Evolutionary conservation across 1,140 invertebrate genomes (phyloP), one percentile per base, ranked within the genome.

Genomic region (Chelonus insularis): DNA sequence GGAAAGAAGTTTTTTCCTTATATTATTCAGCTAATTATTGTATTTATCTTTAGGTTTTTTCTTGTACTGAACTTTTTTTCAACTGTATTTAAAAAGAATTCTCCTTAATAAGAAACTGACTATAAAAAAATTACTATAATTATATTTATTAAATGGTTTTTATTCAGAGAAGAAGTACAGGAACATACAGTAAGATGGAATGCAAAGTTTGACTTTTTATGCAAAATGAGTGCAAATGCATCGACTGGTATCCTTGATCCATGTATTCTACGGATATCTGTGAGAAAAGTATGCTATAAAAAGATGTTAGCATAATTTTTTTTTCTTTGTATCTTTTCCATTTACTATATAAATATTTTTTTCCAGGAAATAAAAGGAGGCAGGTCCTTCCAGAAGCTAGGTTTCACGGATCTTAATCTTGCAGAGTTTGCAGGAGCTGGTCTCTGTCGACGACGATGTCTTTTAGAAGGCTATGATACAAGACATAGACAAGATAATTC

Each of bases 391-490:
- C 90, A 96, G 81, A 98, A 98, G 83, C 86, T 99, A 60, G 97
- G 97, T 32, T 99, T 96, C 84, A 95, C 91, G 63, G 96, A 98
- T 82, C 83, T 98, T 63, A 97, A 99, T 84, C 85, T 99, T 68
- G 92, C 96, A 25, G 95, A 98, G 84, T 95, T 95, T 82, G 96
- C 96, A 36, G 96, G 96, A 62, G 89, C 93, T n/a, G 95, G 95
- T 9, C 84, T 89, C 61, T 91, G 89, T 41, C 87, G 87, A 62
- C 86, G 92, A 63, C 88, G 92, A 64, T 97, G 91, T 78, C 86
- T 98, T 48, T 82, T 98, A 14, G 95, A 98, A 83, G 96, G 96
- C 2, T 98, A 99, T 77, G 94, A 97, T 79, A 88, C 91, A 47
- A 83, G 89, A 50, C 90, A 92, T 75, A 85, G 96, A 25, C 93